phyloP scores from a whole-genome alignment of 2,797 vertebrate genomes.

The Poeciliopsis paucimaculata region DNA sequence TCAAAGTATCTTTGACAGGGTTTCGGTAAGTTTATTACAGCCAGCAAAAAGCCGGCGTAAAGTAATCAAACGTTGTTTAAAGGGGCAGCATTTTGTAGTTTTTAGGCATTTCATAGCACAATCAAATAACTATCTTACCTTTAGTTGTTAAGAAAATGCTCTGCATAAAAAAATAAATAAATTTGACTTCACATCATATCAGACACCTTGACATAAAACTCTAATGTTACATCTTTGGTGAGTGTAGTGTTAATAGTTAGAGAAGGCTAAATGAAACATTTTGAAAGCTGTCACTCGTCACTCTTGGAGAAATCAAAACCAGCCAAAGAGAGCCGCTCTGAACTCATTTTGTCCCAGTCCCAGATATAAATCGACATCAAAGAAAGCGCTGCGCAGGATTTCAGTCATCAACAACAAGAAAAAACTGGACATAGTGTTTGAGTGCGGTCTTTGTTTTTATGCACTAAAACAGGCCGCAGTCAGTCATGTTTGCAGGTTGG shows the following conservation, averaged over 20 bases:
- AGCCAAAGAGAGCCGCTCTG: background rate
- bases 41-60: background rate
- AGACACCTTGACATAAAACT: background rate
- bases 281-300: background rate
- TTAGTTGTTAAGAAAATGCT: background rate
- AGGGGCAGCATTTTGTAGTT: background rate
- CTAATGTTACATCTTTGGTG: background rate
- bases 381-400: background rate
- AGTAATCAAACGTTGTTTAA: background rate
- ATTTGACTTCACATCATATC: background rate
- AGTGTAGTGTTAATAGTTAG: background rate
- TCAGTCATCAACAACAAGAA: background rate
- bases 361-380: background rate
- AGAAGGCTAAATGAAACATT: background rate
- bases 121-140: background rate
- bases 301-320: background rate
- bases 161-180: background rate
- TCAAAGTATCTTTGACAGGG: background rate
- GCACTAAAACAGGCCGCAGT: constrained; percentile 33
- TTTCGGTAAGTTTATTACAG: background rate
- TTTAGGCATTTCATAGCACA: background rate
- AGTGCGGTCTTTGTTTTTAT: background rate
- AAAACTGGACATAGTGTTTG: background rate
- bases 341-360: constrained; percentile 14
- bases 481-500: constrained; percentile 25